A percentile compares a stretch with the other conserved stretches of the same genome.
These are phyloP conservation scores for Rhabdomys dilectus DNA, from an alignment of 2,113 vertebrate genomes.

Conservation along the genomic window DNA sequence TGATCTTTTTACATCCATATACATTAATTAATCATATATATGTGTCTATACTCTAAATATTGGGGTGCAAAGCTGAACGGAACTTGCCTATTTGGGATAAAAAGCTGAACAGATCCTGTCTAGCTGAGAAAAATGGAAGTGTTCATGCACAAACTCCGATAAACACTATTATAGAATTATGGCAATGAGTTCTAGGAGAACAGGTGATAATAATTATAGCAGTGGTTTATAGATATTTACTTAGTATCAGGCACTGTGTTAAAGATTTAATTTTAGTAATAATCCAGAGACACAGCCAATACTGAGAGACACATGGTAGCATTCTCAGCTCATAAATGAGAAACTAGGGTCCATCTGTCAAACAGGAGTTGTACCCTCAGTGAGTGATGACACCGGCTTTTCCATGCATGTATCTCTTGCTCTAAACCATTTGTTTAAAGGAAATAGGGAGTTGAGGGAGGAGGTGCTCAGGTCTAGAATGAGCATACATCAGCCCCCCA, in stretches of 20 bases:
- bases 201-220: not conserved
- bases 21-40: not conserved
- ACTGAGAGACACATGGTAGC: not conserved
- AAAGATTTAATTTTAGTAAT: conserved; percentile 44
- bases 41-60: not conserved
- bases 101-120: not conserved
- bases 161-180: not conserved
- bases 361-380: not conserved
- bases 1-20: not conserved
- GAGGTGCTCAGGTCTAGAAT: not conserved
- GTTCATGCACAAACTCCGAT: not conserved
- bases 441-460: not conserved
- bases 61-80: not conserved
- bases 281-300: not conserved
- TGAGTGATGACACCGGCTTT: not conserved
- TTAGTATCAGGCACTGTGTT: conserved; percentile 36
- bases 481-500: not conserved
- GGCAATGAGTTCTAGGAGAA: conserved; percentile 43
- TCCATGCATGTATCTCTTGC: not conserved
- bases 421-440: not conserved
- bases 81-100: too few species aligned
- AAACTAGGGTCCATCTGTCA: not conserved
- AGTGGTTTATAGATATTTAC: not conserved
- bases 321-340: conserved; percentile 44
- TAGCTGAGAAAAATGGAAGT: not conserved